These are phyloP conservation scores for Tokudaia tokunoshimensis DNA, from an alignment of 2,797 vertebrate genomes.

Conservation along the genomic window DNA sequence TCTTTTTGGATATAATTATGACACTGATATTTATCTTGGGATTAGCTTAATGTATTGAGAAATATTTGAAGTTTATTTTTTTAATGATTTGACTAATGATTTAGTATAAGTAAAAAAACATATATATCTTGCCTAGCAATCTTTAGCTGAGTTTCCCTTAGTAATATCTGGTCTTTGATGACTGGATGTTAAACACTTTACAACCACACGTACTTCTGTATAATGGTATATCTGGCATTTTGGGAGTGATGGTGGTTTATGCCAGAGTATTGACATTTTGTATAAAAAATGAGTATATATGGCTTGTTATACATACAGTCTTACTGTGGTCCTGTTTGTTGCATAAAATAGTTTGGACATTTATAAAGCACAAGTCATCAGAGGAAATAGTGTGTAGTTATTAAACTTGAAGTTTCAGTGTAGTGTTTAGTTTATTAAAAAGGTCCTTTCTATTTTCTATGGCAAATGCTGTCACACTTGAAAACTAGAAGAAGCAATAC, in stretches of 20 bases:
- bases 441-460: conserved; percentile 86
- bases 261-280: neutral
- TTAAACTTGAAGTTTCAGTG: conserved; percentile 66
- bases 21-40: conserved; percentile 64
- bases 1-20: conserved; percentile 55
- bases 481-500: conserved; percentile 87
- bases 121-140: conserved; percentile 58
- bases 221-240: neutral
- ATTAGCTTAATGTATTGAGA: conserved; percentile 38
- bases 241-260: neutral
- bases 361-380: conserved; percentile 62
- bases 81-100: conserved; percentile 68
- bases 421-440: conserved; percentile 70
- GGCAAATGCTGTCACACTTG: conserved; percentile 80
- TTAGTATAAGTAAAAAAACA: conserved; percentile 57
- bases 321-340: conserved; percentile 59
- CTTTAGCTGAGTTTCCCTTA: conserved; percentile 28
- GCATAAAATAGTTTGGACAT: conserved; percentile 44
- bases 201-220: neutral
- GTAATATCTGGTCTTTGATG: conserved; percentile 5
- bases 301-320: conserved; percentile 62
- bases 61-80: conserved; percentile 72
- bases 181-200: conserved; percentile 12
- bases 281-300: conserved; percentile 63
- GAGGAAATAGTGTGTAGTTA: conserved; percentile 51